Evolutionary conservation across 64 coral and sea anemone species (phyloP).

Genomic region (Pocillopora verrucosa): DNA sequence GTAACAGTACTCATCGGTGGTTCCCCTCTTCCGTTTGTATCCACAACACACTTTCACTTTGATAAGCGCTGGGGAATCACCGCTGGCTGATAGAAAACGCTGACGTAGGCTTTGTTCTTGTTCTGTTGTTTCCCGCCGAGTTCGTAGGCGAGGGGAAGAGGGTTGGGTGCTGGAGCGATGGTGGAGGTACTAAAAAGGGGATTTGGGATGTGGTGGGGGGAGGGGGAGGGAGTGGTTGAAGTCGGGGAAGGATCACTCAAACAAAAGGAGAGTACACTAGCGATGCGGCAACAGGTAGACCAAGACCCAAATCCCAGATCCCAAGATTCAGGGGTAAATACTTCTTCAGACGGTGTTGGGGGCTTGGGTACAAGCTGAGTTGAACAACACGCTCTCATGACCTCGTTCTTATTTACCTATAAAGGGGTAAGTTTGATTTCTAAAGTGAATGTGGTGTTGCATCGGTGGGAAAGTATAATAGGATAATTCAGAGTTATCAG

Average conservation of each 20-base stretch:
- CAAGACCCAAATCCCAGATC: not conserved
- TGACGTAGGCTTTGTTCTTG: not conserved
- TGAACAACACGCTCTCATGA: too few relatives aligned
- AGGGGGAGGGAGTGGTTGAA: not conserved
- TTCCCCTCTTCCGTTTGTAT: conserved; percentile 27
- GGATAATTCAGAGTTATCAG: too few relatives aligned
- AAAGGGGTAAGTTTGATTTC: too few relatives aligned
- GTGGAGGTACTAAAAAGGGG: too few relatives aligned
- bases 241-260: not conserved
- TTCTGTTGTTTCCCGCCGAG: not conserved
- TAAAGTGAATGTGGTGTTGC: too few relatives aligned
- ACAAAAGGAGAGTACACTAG: too few relatives aligned
- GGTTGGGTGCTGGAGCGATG: not conserved
- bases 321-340: too few relatives aligned
- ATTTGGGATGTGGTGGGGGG: not conserved
- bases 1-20: not conserved
- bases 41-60: conserved; percentile 37
- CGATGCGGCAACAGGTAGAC: too few relatives aligned
- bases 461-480: too few relatives aligned
- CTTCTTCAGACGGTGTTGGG: too few relatives aligned
- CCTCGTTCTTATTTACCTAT: too few relatives aligned
- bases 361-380: too few relatives aligned
- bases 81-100: not conserved
- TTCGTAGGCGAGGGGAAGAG: not conserved
- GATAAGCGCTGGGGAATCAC: not conserved